Conservation (phyloP, 1,140 invertebrate species). For the Ganaspis sp. region DNA sequence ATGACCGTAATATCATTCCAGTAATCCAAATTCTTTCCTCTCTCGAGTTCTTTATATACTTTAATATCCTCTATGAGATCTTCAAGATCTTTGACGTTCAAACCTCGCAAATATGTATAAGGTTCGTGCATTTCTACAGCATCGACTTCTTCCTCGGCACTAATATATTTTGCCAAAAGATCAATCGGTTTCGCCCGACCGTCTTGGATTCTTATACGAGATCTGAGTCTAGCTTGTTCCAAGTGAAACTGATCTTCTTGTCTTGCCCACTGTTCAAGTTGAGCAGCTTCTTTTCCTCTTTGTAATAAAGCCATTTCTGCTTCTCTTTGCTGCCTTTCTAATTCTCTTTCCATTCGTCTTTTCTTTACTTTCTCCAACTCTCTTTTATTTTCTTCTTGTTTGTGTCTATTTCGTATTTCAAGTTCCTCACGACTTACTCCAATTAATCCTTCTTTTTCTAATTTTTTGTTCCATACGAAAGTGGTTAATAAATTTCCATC, state of each 20-base stretch:
- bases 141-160: constrained; percentile 92
- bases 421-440: constrained; percentile 89
- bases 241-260: constrained; percentile 97
- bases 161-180: constrained; percentile 96
- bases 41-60: constrained; percentile 91
- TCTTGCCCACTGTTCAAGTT: constrained; percentile 95
- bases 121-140: constrained; percentile 99
- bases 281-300: constrained; percentile 94
- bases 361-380: constrained; percentile 96
- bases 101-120: constrained; percentile 95
- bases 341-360: constrained; percentile 90
- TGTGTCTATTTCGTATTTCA: constrained; percentile 88
- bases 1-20: constrained; percentile 99
- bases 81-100: constrained; percentile 95
- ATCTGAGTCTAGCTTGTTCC: constrained; percentile 91
- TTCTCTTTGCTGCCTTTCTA: constrained; percentile 91
- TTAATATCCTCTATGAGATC: constrained; percentile 98
- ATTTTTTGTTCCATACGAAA: constrained; percentile 98
- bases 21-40: constrained; percentile 92
- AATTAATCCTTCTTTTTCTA: constrained; percentile 94
- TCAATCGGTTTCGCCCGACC: constrained; percentile 98
- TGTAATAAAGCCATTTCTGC: constrained; percentile 92
- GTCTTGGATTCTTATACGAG: constrained; percentile 96
- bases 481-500: constrained; percentile 94
- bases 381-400: constrained; percentile 93